Conservation (phyloP, 2,113 vertebrate genomes). For the Oncorhynchus nerka region DNA sequence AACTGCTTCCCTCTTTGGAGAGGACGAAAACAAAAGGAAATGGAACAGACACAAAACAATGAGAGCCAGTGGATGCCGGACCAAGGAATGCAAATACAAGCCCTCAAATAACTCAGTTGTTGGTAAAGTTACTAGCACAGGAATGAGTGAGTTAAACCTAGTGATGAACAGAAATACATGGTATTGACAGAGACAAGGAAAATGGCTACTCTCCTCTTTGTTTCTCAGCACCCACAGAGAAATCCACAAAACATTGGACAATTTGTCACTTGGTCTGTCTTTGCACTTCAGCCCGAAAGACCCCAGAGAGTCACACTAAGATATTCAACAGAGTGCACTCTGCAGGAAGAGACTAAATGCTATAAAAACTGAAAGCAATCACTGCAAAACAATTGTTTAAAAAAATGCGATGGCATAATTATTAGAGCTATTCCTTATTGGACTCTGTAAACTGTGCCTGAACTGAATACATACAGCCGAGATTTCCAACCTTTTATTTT, state of each 20-base stretch:
- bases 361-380: too few relatives aligned
- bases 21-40: constrained; percentile 34
- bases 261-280: constrained; percentile 10
- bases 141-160: neutral
- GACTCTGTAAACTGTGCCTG: too few relatives aligned
- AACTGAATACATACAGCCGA: too few relatives aligned
- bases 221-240: neutral
- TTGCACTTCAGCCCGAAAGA: constrained; percentile 13
- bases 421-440: too few relatives aligned
- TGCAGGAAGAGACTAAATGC: too few relatives aligned
- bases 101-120: constrained; percentile 20
- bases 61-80: constrained; percentile 16
- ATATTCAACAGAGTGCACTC: too few relatives aligned
- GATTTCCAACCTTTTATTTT: too few relatives aligned
- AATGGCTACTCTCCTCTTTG: neutral
- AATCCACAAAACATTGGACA: neutral
- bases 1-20: constrained; percentile 45
- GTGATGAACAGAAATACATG: neutral
- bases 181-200: neutral
- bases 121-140: neutral
- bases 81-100: constrained; percentile 41
- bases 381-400: too few relatives aligned
- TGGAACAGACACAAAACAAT: constrained; percentile 38
- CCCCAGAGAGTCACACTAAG: constrained; percentile 14
- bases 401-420: too few relatives aligned